Conservation (phyloP, 2,888 invertebrate genomes). For the Parochlus steinenii region DNA sequence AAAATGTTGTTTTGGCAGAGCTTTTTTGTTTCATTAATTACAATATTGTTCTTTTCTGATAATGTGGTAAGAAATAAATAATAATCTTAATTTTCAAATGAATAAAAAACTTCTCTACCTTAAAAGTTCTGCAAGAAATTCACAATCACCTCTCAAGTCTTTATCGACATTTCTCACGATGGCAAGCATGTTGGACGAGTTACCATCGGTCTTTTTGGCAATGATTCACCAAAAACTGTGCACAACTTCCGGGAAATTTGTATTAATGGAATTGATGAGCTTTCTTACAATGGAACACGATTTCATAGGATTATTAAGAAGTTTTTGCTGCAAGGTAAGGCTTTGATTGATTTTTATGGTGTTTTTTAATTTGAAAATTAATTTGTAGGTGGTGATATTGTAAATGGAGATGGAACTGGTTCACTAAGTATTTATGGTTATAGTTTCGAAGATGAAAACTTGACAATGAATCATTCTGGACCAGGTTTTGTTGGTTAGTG, state of each 20-base stretch:
- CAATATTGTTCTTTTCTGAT: no score
- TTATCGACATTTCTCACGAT: conserved; percentile 61
- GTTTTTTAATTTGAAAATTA: no score
- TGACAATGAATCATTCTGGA: conserved; percentile 58
- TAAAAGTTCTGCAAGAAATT: conserved; percentile 32
- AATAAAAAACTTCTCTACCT: no score
- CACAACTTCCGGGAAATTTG: conserved; percentile 75
- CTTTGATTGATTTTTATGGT: background rate
- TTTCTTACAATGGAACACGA: conserved; percentile 57
- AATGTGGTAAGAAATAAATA: no score
- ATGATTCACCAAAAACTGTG: conserved; percentile 68
- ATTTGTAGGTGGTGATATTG: conserved; percentile 63
- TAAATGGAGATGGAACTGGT: conserved; percentile 66
- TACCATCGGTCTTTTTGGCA: conserved; percentile 77
- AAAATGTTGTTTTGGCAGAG: no score
- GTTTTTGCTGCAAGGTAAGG: conserved; percentile 80
- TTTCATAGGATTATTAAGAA: conserved; percentile 78
- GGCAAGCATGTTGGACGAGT: conserved; percentile 57
- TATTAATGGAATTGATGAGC: conserved; percentile 53
- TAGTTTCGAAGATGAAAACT: conserved; percentile 74
- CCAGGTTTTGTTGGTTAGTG: conserved; percentile 75
- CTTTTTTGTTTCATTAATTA: no score
- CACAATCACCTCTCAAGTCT: conserved; percentile 65
- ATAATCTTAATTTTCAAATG: no score
- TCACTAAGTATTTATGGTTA: conserved; percentile 74